Conservation (phyloP, 2,113 vertebrate species). For the Psittacus erithacus region DNA sequence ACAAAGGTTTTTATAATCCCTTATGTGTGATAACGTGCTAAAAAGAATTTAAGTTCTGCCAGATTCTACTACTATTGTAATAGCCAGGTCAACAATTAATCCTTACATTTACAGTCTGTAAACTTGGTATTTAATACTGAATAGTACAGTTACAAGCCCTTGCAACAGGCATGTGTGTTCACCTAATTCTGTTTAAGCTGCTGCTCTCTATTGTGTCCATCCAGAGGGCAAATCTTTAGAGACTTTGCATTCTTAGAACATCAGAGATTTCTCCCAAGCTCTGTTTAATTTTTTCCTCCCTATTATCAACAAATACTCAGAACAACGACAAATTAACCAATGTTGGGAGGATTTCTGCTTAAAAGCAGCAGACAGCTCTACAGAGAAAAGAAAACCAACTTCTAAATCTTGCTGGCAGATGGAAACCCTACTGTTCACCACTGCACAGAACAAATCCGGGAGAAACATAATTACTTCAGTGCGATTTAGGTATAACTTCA, state of each 20-base stretch:
- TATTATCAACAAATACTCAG: slow-evolving; percentile 36
- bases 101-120: slow-evolving; percentile 38
- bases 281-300: slow-evolving; percentile 28
- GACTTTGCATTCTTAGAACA: slow-evolving; percentile 16
- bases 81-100: slow-evolving; percentile 32
- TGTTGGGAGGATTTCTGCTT: slow-evolving; percentile 36
- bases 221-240: slow-evolving; percentile 34
- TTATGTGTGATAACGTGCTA: slow-evolving; percentile 21
- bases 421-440: slow-evolving; percentile 61
- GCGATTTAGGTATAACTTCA: slow-evolving; percentile 48
- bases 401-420: slow-evolving; percentile 54
- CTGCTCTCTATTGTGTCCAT: slow-evolving; percentile 4
- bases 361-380: slow-evolving; percentile 28
- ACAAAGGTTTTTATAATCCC: slow-evolving; percentile 21
- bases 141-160: slow-evolving; percentile 13
- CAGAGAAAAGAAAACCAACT: slow-evolving; percentile 50
- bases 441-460: slow-evolving; percentile 32
- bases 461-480: slow-evolving; percentile 39
- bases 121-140: slow-evolving; percentile 20
- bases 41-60: slow-evolving; percentile 32
- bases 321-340: slow-evolving; percentile 52
- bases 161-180: not conserved
- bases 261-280: not conserved
- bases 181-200: slow-evolving; percentile 26
- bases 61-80: slow-evolving; percentile 20